Base-by-base conservation (phyloP, 2,888 invertebrate genomes). In the Sphecodes monilicornis region DNA sequence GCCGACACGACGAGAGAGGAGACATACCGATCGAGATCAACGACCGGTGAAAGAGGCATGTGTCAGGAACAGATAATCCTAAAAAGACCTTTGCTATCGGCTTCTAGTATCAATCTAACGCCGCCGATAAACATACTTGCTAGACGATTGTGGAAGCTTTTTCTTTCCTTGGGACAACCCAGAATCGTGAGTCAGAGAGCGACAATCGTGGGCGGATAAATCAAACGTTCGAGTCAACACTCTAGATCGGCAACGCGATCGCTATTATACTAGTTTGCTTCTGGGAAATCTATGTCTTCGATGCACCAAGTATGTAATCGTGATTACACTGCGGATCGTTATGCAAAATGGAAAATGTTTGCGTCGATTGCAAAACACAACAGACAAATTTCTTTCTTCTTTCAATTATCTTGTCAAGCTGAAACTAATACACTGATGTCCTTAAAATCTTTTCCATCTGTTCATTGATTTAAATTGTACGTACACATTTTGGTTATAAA, bases 51-150 rank as follows among this genome's bases (percentile, higher is more conserved):
- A 86, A 66, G n/a, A 69, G 36, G 69, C 22, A 32, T 73, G 76
- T 26, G 68, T 86, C 72, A 50, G 72, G 68, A 72, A 76, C 68
- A 77, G 70, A 85, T 85, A 84, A 82, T 82, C 66, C 76, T 32
- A 71, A 54, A 76, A 66, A 78, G 68, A 69, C n/a, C 54, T 71
- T 69, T 46, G 64, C 75, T 69, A 71, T 64, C 80, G 64, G 46
- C 36, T 74, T 60, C 75, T 22, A 72, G 41, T 78, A 78, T 83
- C 83, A 60, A 76, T 85, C 75, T 76, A 68, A 68, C 68, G 36
- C 29, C 16, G 29, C 29, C 76, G 83, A 73, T 83, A 83, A 83
- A 81, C 76, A 81, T 72, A 64, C 81, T 82, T 76, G 76, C 50
- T 46, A 70, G 43, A 22, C 64, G 83, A 84, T 76, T 54, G 76